These are phyloP conservation scores for Garra rufa DNA, from an alignment of 2,113 vertebrate species.

Conservation along the genomic window DNA sequence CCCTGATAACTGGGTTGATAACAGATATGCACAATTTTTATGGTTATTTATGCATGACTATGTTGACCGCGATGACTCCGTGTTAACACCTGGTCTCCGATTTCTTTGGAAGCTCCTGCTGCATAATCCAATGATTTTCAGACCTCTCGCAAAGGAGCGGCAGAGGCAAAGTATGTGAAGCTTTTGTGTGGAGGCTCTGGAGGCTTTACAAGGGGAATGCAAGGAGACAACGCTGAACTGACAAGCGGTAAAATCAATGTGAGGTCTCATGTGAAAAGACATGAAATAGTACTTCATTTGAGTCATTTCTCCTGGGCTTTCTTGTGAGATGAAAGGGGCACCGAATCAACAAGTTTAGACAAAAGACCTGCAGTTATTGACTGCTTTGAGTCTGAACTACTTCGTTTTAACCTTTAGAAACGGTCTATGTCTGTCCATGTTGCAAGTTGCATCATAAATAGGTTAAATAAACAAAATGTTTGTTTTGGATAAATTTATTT, in stretches of 20 bases:
- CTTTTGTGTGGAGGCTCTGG: slow-evolving; percentile 22
- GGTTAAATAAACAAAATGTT: not conserved
- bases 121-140: slow-evolving; percentile 23
- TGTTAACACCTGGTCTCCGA: slow-evolving; percentile 8
- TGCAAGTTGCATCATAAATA: not conserved
- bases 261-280: slow-evolving; percentile 7
- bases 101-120: slow-evolving; percentile 7
- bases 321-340: slow-evolving; percentile 8
- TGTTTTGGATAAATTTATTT: not conserved
- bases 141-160: not conserved
- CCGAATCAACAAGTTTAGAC: slow-evolving; percentile 4
- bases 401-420: not conserved
- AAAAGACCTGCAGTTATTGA: not conserved
- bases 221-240: not conserved
- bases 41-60: not conserved
- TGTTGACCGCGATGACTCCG: not conserved
- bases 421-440: not conserved
- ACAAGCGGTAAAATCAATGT: slow-evolving; percentile 5
- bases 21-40: not conserved
- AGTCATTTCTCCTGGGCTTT: not conserved
- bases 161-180: not conserved
- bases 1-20: not conserved
- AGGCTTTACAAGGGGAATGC: not conserved
- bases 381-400: not conserved
- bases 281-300: slow-evolving; percentile 11